Percentiles rank a stretch among this genome's conserved stretches.
Evolutionary conservation across 2,797 vertebrate genomes (phyloP).

Genomic region (Tenualosa thibaudeaui): DNA sequence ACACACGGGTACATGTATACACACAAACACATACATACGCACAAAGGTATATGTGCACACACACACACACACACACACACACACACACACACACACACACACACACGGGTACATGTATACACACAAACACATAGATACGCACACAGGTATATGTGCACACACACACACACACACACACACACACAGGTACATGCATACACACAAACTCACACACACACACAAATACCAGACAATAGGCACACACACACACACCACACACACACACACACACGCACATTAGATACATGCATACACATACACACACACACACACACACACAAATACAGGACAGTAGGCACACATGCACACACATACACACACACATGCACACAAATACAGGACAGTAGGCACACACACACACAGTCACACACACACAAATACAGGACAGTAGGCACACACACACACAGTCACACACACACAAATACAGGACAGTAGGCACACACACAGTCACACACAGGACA

Average conservation of each 20-base stretch:
- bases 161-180: too few species aligned
- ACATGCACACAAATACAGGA: too few species aligned
- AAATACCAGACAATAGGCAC: too few species aligned
- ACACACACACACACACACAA: too few species aligned
- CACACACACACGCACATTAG: neutral
- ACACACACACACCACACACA: neutral
- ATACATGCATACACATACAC: neutral
- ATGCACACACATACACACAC: neutral
- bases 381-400: neutral
- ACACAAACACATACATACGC: neutral
- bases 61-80: neutral
- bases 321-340: too few species aligned
- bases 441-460: neutral
- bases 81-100: neutral
- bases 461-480: too few species aligned
- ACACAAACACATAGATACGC: neutral
- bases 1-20: neutral
- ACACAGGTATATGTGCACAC: too few species aligned
- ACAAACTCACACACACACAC: too few species aligned
- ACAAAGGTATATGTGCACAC: too few species aligned
- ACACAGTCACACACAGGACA: too few species aligned
- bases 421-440: neutral
- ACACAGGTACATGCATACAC: too few species aligned
- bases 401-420: neutral
- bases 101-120: neutral